Base-by-base conservation (phyloP, 2,797 vertebrate genomes). In the Rallus crepitans region DNA sequence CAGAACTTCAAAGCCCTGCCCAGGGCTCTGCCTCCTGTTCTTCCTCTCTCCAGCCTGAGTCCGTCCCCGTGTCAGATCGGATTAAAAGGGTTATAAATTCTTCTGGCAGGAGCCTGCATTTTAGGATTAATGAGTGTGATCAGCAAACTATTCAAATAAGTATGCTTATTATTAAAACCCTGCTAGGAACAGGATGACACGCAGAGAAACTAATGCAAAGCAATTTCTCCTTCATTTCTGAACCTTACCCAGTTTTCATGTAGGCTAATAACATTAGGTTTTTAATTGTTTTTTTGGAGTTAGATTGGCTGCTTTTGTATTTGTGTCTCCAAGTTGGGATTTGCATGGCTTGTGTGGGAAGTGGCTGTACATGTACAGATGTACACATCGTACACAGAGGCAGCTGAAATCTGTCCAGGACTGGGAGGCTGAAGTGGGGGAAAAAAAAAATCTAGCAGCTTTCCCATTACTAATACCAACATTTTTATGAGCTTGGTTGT, bases 61-160 rank as follows among this genome's bases (percentile, higher is more conserved):
- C 3, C 16, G 3, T 68, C 50, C 56, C 47, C 7, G 0, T 28
- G 37, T 72, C 94, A 73, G 84, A 35, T 30, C 1, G 3, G 30
- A 56, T 87, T 66, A 87, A 55, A 64, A 20, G 39, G 65, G 71
- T 82, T 70, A 28, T 75, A 83, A 93, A 94, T 90, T 55, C 69
- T 47, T 66, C 85, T 90, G 71, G 84, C 63, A 86, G 52, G 82
- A 84, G 18, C 18, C 77, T 79, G 76, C 47, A 13, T 56, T 77
- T 73, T 11, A 57, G 72, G 61, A 83, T 31, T 90, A 96, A 93
- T 95, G 89, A 82, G 81, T 56, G 63, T 72, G 93, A 94, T 78
- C 78, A 78, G 75, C 91, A 83, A 88, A 94, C 76, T 70, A 48
- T 72, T 82, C 50, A 76, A 92, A 68, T 37, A 89, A 94, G 82